These are phyloP conservation scores for Micronycteris hirsuta DNA, from an alignment of 2,113 vertebrate genomes.

Conservation along the genomic window DNA sequence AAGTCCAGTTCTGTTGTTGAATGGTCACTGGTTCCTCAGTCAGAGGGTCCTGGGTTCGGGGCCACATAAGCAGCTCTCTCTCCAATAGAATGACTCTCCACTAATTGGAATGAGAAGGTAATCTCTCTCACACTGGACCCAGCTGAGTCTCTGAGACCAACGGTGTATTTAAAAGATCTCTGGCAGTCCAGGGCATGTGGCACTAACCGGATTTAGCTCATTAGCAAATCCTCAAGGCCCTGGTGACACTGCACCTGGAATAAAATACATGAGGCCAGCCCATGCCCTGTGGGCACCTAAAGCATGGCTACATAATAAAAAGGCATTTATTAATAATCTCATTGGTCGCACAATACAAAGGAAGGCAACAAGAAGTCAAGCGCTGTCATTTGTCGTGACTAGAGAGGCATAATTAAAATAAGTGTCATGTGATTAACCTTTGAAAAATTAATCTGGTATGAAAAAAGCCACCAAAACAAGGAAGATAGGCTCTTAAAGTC, in stretches of 20 bases:
- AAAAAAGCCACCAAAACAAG: conserved; percentile 79
- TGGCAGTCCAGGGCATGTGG: conserved; percentile 74
- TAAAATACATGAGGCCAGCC: conserved; percentile 78
- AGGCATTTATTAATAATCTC: conserved; percentile 87
- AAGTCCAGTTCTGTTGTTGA: not conserved
- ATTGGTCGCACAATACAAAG: conserved; percentile 79
- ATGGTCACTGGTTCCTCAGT: not conserved
- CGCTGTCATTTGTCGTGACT: conserved; percentile 81
- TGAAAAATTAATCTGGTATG: conserved; percentile 83
- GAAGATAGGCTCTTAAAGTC: conserved; percentile 78
- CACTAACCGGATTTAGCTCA: conserved; percentile 81
- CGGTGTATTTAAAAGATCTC: conserved; percentile 79
- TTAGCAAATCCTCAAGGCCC: conserved; percentile 80
- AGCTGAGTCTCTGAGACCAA: conserved; percentile 77
- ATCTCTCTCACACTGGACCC: conserved; percentile 78
- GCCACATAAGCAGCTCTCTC: not conserved
- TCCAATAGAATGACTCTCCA: conserved; percentile 68
- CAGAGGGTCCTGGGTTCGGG: not conserved
- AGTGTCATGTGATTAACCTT: conserved; percentile 83
- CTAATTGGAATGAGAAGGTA: conserved; percentile 82
- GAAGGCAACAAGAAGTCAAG: conserved; percentile 82
- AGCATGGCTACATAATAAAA: conserved; percentile 84
- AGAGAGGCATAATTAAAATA: conserved; percentile 84
- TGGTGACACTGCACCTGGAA: conserved; percentile 75
- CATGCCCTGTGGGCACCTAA: conserved; percentile 80